Conservation (phyloP, 1,140 invertebrate genomes). For the Eueides isabella region DNA sequence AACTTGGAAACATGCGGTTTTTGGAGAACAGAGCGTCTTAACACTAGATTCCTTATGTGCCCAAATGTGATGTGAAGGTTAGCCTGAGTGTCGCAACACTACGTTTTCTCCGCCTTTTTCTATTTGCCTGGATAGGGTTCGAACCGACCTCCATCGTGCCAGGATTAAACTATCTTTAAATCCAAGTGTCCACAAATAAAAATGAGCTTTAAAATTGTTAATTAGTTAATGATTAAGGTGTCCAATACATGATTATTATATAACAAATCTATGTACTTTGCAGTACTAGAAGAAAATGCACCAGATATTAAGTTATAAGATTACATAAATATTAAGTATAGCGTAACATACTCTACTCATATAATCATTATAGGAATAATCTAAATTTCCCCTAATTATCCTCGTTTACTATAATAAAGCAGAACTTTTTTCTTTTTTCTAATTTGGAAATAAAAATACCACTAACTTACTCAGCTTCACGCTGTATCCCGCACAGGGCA, state of each 20-base stretch:
- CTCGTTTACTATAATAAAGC: background rate
- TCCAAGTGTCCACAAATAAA: no score
- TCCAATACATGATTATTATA: background rate
- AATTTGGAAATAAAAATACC: no score
- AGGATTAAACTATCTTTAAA: no score
- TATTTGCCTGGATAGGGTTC: no score
- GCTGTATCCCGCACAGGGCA: background rate
- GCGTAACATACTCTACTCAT: background rate
- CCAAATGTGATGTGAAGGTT: no score
- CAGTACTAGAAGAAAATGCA: background rate
- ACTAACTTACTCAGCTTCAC: background rate
- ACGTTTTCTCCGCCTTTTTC: no score
- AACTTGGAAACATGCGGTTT: background rate
- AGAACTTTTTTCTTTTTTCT: no score
- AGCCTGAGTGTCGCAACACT: no score
- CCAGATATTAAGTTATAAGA: background rate
- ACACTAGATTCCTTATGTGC: background rate
- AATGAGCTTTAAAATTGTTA: no score
- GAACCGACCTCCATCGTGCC: no score
- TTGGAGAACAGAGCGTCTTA: no score
- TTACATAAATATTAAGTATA: background rate
- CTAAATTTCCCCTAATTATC: background rate
- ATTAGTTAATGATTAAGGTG: no score
- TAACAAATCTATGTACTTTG: background rate
- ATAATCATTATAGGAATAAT: background rate